phyloP scores from a whole-genome alignment of 2,797 vertebrate genomes.

The Phoebastria nigripes region DNA sequence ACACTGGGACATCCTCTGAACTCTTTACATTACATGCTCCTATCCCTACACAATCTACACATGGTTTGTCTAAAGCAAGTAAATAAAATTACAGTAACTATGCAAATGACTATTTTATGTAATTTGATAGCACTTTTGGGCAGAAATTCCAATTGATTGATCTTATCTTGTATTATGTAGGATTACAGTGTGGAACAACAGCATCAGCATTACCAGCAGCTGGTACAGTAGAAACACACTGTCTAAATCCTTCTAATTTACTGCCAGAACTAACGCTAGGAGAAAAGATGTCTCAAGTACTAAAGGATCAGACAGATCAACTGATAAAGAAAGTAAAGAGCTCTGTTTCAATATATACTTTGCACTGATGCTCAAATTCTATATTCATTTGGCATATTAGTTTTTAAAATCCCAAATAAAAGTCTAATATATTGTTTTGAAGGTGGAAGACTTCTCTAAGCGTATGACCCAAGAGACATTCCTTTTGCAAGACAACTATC shows the following conservation, averaged over 20 bases:
- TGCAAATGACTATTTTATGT: neutral
- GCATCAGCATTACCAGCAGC: neutral
- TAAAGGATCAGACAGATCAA: conserved; percentile 81
- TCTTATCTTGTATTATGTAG: conserved; percentile 18
- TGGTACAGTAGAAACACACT: neutral
- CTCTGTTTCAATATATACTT: neutral
- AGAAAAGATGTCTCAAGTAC: conserved; percentile 81
- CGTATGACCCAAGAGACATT: conserved; percentile 66
- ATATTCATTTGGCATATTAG: neutral
- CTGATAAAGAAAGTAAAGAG: conserved; percentile 81
- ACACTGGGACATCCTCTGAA: neutral
- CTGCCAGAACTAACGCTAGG: conserved; percentile 75
- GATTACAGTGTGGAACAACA: neutral
- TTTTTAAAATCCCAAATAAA: neutral
- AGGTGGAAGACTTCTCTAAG: conserved; percentile 87
- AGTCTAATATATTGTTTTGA: neutral
- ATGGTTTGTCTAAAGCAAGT: conserved; percentile 49
- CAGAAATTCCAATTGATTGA: neutral
- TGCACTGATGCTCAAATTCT: neutral
- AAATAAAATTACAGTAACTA: neutral
- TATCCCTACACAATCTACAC: neutral
- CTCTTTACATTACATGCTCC: neutral
- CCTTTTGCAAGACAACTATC: conserved; percentile 74
- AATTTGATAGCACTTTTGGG: neutral
- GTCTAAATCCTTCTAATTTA: neutral